A percentile compares a stretch with the other conserved stretches of the same genome.
Evolutionary conservation across 2,888 invertebrate species (phyloP).

Genomic region (Calliopum simillimum): DNA sequence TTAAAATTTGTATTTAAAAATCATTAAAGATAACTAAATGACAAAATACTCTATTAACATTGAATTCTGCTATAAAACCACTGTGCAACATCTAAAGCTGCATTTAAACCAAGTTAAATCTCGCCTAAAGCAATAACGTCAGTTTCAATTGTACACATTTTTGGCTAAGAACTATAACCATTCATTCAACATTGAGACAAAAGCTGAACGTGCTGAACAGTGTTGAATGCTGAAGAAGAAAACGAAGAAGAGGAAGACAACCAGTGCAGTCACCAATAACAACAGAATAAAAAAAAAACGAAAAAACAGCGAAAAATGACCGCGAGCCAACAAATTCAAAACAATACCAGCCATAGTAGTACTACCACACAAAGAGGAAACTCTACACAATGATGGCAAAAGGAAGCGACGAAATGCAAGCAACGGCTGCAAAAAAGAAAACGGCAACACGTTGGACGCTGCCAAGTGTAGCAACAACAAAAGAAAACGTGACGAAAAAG

Average conservation of each 20-base stretch:
- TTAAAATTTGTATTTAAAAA: too few relatives aligned
- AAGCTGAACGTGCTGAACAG: too few relatives aligned
- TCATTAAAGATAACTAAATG: too few relatives aligned
- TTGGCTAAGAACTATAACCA: too few relatives aligned
- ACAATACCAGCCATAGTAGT: background rate
- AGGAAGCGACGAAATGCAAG: background rate
- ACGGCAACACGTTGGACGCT: background rate
- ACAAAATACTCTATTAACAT: too few relatives aligned
- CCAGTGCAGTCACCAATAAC: background rate
- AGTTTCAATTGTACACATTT: too few relatives aligned
- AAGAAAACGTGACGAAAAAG: background rate
- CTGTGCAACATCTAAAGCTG: too few relatives aligned
- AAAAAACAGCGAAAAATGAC: background rate
- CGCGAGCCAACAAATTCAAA: background rate
- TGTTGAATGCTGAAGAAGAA: too few relatives aligned
- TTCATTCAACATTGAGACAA: too few relatives aligned
- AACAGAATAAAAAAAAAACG: background rate
- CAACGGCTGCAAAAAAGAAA: background rate
- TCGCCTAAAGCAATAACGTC: too few relatives aligned
- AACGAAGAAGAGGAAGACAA: background rate
- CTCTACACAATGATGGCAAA: background rate
- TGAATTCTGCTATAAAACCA: too few relatives aligned
- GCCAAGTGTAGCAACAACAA: background rate
- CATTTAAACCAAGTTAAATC: too few relatives aligned
- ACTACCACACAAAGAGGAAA: background rate